Evolutionary conservation across 2,113 vertebrate species (phyloP).

Genomic region (Pterocles burchelli): DNA sequence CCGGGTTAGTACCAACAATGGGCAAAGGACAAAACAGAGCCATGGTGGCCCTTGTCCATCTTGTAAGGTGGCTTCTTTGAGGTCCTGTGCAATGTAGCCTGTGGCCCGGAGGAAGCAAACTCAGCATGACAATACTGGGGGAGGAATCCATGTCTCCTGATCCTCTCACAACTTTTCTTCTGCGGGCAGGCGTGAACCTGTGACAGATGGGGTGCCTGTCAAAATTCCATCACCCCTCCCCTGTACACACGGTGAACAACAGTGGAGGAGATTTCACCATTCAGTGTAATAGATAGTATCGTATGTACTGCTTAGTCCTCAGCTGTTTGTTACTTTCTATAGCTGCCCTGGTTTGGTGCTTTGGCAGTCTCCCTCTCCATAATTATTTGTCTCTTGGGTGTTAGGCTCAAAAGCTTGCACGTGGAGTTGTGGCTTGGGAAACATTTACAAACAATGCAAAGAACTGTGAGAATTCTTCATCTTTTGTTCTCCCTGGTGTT

Average conservation of each 20-base stretch:
- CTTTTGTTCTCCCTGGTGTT: not conserved
- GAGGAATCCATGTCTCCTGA: fast-evolving
- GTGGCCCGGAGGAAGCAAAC: not conserved
- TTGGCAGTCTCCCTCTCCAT: not conserved
- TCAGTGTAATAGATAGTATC: not conserved
- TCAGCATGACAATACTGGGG: not conserved
- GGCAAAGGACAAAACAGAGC: not conserved
- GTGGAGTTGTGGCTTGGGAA: not conserved
- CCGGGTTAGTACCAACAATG: not conserved
- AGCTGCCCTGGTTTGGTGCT: not conserved
- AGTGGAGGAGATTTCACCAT: not conserved
- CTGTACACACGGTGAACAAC: not conserved
- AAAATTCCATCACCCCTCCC: not conserved
- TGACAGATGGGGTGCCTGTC: not conserved
- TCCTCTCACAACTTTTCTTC: not conserved
- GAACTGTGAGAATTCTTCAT: not conserved
- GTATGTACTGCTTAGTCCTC: not conserved
- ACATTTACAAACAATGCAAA: not conserved
- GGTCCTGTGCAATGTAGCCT: fast-evolving
- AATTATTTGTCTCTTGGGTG: constrained; percentile 19
- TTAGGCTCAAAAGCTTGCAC: constrained; percentile 16
- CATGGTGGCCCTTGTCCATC: not conserved
- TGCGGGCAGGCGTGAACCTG: not conserved
- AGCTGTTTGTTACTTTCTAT: not conserved
- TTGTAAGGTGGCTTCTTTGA: not conserved